These are phyloP conservation scores for Sinotaia quadrata DNA, from an alignment of 2,888 invertebrate species.

Conservation along the genomic window DNA sequence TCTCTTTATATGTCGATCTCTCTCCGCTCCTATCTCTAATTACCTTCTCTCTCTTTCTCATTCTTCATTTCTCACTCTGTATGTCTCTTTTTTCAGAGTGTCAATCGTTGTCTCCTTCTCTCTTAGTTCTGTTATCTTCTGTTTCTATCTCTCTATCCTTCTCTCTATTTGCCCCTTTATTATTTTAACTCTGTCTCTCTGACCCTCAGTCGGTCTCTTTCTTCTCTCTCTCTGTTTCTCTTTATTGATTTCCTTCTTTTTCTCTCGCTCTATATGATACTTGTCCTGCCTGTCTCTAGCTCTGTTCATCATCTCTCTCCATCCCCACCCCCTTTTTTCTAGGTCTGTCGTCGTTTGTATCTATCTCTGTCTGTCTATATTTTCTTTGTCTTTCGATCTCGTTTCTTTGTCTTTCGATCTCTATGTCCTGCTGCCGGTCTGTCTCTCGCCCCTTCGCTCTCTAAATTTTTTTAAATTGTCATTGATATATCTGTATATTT, in stretches of 20 bases:
- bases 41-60: background rate
- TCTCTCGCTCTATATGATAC: background rate
- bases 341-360: background rate
- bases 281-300: background rate
- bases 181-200: slow-evolving; percentile 3
- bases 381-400: background rate
- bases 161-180: slow-evolving; percentile 1
- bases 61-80: too few species aligned
- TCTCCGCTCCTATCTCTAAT: background rate
- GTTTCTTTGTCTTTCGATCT: background rate
- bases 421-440: slow-evolving; percentile 6
- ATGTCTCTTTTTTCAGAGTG: background rate
- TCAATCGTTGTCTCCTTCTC: background rate
- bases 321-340: background rate
- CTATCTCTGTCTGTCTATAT: slow-evolving; percentile 16
- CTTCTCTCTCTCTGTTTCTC: background rate
- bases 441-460: slow-evolving; percentile 11
- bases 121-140: background rate
- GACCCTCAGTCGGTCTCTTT: background rate
- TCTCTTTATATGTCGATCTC: background rate
- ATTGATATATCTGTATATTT: too few species aligned
- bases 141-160: background rate
- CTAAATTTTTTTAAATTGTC: slow-evolving; percentile 6
- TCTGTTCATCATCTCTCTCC: background rate
- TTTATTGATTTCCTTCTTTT: background rate